phyloP scores from a whole-genome alignment of 2,797 vertebrate species.

The Xenentodon cancila region DNA sequence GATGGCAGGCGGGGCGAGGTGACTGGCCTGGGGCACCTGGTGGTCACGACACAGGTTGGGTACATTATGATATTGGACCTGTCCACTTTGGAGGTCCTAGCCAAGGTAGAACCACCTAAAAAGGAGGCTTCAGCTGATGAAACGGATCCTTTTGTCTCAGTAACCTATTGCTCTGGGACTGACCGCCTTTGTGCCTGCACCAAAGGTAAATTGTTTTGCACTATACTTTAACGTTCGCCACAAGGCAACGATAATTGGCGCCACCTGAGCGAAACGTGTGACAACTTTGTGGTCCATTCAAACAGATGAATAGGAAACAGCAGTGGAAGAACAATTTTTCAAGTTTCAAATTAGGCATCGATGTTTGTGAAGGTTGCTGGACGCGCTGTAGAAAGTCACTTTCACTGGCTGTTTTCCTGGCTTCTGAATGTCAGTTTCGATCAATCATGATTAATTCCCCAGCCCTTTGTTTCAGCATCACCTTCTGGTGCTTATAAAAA shows the following conservation, averaged over 20 bases:
- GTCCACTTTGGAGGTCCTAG: slow-evolving; percentile 94
- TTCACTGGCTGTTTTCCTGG: too few species aligned
- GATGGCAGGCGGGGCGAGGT: slow-evolving; percentile 85
- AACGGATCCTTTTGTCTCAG: slow-evolving; percentile 94
- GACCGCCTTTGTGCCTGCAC: slow-evolving; percentile 98
- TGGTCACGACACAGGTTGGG: slow-evolving; percentile 97
- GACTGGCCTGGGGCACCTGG: slow-evolving; percentile 91
- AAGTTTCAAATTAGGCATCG: too few species aligned
- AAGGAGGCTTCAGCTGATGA: slow-evolving; percentile 91
- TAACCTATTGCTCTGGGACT: slow-evolving; percentile 98
- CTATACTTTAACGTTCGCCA: background rate
- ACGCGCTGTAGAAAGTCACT: too few species aligned
- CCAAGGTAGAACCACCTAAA: slow-evolving; percentile 96
- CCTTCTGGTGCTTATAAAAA: too few species aligned
- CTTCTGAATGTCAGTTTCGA: too few species aligned
- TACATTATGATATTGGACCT: slow-evolving; percentile 98
- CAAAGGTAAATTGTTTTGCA: slow-evolving; percentile 85
- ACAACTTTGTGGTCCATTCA: too few species aligned
- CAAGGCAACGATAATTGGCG: background rate
- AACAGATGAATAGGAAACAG: too few species aligned
- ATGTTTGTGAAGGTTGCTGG: too few species aligned
- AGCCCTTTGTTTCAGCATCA: too few species aligned
- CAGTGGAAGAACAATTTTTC: too few species aligned
- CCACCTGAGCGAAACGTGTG: too few species aligned
- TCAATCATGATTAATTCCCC: too few species aligned